phyloP scores from a whole-genome alignment of 2,888 invertebrate species.

The Copidosoma aretas region DNA sequence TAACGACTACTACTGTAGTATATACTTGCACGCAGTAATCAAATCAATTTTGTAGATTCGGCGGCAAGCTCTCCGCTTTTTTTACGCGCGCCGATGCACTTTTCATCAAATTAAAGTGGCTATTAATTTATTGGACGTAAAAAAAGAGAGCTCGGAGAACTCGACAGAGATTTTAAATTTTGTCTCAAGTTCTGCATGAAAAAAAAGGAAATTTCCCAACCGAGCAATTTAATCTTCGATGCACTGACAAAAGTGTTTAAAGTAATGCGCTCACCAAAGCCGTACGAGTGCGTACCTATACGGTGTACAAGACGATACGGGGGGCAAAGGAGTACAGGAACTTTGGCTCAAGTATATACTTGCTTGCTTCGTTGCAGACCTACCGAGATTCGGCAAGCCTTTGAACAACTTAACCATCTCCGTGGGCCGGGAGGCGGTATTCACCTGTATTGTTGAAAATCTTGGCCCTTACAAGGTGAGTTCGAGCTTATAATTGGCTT shows the following conservation, averaged over 20 bases:
- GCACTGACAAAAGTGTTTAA: background rate
- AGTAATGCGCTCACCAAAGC: background rate
- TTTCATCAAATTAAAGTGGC: too few relatives aligned
- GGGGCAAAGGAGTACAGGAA: background rate
- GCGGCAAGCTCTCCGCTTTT: too few relatives aligned
- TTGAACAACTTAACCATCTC: slow-evolving; percentile 61
- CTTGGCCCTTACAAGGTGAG: slow-evolving; percentile 60
- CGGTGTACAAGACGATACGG: too few relatives aligned
- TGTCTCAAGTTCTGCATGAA: background rate
- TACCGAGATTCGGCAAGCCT: slow-evolving; percentile 59
- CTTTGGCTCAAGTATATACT: background rate
- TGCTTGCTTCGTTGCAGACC: slow-evolving; percentile 54
- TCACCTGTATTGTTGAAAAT: slow-evolving; percentile 60
- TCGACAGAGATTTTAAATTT: too few relatives aligned
- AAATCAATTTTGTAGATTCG: too few relatives aligned
- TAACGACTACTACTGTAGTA: too few relatives aligned
- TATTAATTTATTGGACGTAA: too few relatives aligned
- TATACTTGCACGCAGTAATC: too few relatives aligned
- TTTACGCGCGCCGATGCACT: too few relatives aligned
- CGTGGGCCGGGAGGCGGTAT: slow-evolving; percentile 59
- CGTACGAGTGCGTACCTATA: background rate
- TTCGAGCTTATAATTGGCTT: slow-evolving; percentile 22
- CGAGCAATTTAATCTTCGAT: too few relatives aligned
- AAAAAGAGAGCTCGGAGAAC: too few relatives aligned
- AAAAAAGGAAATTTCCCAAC: too few relatives aligned